Base-by-base conservation (phyloP, 2,888 invertebrate species). In the Tromatobia lineatoria region DNA sequence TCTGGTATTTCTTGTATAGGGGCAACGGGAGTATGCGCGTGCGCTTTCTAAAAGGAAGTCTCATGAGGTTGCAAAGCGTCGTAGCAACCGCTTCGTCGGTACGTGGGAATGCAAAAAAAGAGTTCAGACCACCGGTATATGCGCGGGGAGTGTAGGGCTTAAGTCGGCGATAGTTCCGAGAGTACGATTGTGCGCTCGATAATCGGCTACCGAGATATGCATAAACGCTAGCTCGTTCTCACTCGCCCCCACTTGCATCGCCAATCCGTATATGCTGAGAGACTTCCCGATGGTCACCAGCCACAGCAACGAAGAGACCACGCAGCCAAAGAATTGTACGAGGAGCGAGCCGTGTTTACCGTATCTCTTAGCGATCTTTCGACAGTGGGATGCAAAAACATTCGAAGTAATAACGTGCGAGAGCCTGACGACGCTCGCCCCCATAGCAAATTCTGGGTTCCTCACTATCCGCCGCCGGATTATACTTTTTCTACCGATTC, bases 141-240 rank as follows among this genome's bases (percentile, higher is more conserved):
- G 47, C n/a, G 61, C 23, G 61, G 59, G 61, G n/a, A 57, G 42
- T 29, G 69, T 50, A 45, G 15, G 34, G 64, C n/a, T n/a, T 34
- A 70, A 84, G 81, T 85, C 88, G 86, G 86, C 88, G 87, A 88
- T 88, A 88, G 87, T 86, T 87, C 81, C 85, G 84, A 88, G 75
- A 83, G 87, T 88, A 87, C 90, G 90, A 90, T 91, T 88, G 87
- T 86, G 86, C 84, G 86, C 87, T 88, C 88, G 90, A 90, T 90
- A 90, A 91, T 90, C 89, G 90, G 78, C 89, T 88, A 77, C 84
- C 78, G 87, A 90, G 90, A 90, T 90, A 91, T 89, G 89, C 90
- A 89, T 90, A 90, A 90, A 88, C 87, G 90, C 85, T 88, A 85
- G 86, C 81, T 85, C 74, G 83, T 81, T 85, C 81, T 84, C 86